Conservation (phyloP, 2,113 vertebrate species). For the Thamnaconus septentrionalis region DNA sequence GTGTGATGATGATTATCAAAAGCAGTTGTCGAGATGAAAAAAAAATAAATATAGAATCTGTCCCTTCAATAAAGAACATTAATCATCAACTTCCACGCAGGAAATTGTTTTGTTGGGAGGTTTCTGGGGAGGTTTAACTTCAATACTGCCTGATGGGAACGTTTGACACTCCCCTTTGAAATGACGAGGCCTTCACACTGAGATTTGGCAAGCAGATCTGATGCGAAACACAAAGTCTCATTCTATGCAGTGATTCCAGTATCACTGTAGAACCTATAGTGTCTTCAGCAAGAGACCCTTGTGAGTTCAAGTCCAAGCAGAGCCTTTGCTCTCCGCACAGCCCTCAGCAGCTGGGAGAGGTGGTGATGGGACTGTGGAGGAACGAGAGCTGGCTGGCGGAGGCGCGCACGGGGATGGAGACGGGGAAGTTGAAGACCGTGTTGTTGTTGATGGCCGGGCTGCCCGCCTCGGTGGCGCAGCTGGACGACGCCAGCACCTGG, state of each 20-base stretch:
- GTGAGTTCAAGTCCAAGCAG: slow-evolving; percentile 14
- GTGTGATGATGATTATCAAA: slow-evolving; percentile 69
- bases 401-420: slow-evolving; percentile 90
- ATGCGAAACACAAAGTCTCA: slow-evolving; percentile 2
- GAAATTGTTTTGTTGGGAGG: too few species aligned
- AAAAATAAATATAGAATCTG: neutral
- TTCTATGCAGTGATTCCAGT: slow-evolving; percentile 46
- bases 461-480: slow-evolving; percentile 88
- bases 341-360: slow-evolving; percentile 93
- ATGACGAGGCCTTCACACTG: slow-evolving; percentile 21
- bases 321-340: slow-evolving; percentile 3
- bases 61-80: slow-evolving; percentile 40
- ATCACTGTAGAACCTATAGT: slow-evolving; percentile 29
- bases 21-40: slow-evolving; percentile 39
- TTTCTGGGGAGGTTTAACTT: slow-evolving; percentile 20
- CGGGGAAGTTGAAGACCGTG: slow-evolving; percentile 94
- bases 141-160: slow-evolving; percentile 57
- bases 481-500: slow-evolving; percentile 91
- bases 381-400: slow-evolving; percentile 84
- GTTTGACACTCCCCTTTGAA: slow-evolving; percentile 43
- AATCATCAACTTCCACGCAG: neutral
- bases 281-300: slow-evolving; percentile 12
- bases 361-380: slow-evolving; percentile 96
- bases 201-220: slow-evolving; percentile 26
- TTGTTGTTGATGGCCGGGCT: slow-evolving; percentile 85